phyloP scores from a whole-genome alignment of 2,888 invertebrate genomes.

The Dysmachus trigonus region DNA sequence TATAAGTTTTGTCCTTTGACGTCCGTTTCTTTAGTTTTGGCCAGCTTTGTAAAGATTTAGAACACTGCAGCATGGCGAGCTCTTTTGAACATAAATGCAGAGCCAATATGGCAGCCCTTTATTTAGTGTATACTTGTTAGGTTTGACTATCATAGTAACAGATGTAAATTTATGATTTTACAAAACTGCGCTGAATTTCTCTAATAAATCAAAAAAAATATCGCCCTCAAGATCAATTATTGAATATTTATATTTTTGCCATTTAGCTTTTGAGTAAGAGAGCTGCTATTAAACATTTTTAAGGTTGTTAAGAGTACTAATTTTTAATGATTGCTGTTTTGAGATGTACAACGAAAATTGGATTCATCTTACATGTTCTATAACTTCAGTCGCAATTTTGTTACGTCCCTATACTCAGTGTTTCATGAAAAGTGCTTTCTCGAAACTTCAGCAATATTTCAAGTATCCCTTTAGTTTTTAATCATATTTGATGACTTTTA shows the following conservation, averaged over 20 bases:
- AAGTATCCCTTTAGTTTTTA: neutral
- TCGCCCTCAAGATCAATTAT: neutral
- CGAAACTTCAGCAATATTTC: neutral
- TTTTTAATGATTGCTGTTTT: neutral
- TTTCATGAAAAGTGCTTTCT: neutral
- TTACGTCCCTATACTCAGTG: neutral
- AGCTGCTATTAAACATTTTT: neutral
- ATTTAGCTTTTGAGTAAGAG: neutral
- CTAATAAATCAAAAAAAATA: no score
- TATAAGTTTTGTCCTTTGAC: no score
- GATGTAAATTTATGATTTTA: no score
- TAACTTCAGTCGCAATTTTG: neutral
- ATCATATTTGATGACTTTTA: neutral
- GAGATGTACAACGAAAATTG: neutral
- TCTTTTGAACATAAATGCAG: no score
- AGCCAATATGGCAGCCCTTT: no score
- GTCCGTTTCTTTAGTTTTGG: no score
- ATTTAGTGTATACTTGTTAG: no score
- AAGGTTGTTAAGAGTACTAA: neutral
- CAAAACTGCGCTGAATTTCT: no score
- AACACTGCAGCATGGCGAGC: no score
- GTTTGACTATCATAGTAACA: no score
- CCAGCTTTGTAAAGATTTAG: no score
- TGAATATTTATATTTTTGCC: neutral
- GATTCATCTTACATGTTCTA: neutral